phyloP scores from a whole-genome alignment of 2,888 invertebrate species.

The Shargacucullia verbasci region DNA sequence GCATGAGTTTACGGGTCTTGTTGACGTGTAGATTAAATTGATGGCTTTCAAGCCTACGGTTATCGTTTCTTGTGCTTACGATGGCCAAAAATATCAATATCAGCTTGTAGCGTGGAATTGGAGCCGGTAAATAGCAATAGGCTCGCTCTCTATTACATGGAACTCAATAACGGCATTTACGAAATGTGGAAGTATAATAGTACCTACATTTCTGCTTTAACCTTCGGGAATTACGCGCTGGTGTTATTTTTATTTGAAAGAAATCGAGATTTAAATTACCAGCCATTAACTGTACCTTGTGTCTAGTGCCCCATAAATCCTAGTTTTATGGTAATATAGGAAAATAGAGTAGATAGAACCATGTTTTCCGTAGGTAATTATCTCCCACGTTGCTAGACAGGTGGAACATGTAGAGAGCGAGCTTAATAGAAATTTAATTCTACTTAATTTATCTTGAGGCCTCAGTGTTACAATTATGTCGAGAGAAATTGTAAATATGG shows the following conservation, averaged over 20 bases:
- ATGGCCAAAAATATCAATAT: no score
- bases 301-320: constrained; percentile 45
- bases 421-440: constrained; percentile 61
- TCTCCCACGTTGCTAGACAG: constrained; percentile 6
- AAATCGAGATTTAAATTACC: not conserved
- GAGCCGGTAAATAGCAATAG: no score
- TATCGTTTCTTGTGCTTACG: no score
- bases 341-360: constrained; percentile 47
- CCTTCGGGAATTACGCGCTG: no score
- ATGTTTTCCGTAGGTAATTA: constrained; percentile 41
- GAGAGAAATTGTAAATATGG: constrained; percentile 22
- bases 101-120: no score
- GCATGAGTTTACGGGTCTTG: constrained; percentile 1
- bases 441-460: constrained; percentile 47
- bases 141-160: no score
- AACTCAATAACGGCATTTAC: no score
- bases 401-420: constrained; percentile 16
- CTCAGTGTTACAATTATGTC: constrained; percentile 26
- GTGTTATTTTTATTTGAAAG: no score
- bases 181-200: no score
- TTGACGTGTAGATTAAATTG: not conserved
- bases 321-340: constrained; percentile 50
- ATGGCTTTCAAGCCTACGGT: no score
- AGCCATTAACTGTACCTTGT: constrained; percentile 29
- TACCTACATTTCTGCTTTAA: no score